Percentiles rank a stretch among this genome's conserved stretches.
These are phyloP conservation scores for Temnothorax longispinosus DNA, from an alignment of 1,140 invertebrate species.

Conservation along the genomic window DNA sequence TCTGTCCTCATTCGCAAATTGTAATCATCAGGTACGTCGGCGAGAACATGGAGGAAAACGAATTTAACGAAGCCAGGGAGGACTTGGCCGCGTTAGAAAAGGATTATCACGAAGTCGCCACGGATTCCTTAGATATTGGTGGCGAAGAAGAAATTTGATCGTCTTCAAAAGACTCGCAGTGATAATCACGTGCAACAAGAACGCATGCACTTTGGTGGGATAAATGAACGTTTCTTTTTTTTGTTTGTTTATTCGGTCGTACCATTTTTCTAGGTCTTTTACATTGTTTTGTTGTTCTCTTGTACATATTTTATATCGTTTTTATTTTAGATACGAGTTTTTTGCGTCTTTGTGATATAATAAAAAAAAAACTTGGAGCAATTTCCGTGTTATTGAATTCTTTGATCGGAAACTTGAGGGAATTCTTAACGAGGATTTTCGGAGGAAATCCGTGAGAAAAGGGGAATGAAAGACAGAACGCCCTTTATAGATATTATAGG, in stretches of 20 bases:
- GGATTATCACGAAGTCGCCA: slow-evolving; percentile 83
- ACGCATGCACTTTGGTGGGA: slow-evolving; percentile 31
- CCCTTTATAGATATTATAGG: slow-evolving; percentile 77
- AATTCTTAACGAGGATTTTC: background rate
- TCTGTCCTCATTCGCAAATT: background rate
- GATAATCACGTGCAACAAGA: background rate
- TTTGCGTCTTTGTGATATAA: slow-evolving; percentile 29
- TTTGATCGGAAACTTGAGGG: background rate
- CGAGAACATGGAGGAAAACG: slow-evolving; percentile 91
- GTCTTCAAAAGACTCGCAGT: background rate
- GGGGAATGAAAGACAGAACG: background rate
- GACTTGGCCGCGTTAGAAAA: slow-evolving; percentile 87
- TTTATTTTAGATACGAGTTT: slow-evolving; percentile 47
- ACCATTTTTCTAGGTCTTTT: slow-evolving; percentile 46
- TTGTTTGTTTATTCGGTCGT: background rate
- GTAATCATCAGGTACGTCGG: slow-evolving; percentile 86
- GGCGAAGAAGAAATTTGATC: slow-evolving; percentile 68
- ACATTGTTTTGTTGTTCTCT: slow-evolving; percentile 49
- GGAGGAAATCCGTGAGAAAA: background rate
- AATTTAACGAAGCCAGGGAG: slow-evolving; percentile 91
- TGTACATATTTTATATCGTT: slow-evolving; percentile 14
- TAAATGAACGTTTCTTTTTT: slow-evolving; percentile 33
- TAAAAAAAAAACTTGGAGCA: slow-evolving; percentile 8
- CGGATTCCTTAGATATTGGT: slow-evolving; percentile 78
- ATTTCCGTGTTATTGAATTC: background rate